A percentile compares a stretch with the other conserved stretches of the same genome.
phyloP scores from a whole-genome alignment of 2,888 invertebrate species.

The Dasysyrphus tricinctus region DNA sequence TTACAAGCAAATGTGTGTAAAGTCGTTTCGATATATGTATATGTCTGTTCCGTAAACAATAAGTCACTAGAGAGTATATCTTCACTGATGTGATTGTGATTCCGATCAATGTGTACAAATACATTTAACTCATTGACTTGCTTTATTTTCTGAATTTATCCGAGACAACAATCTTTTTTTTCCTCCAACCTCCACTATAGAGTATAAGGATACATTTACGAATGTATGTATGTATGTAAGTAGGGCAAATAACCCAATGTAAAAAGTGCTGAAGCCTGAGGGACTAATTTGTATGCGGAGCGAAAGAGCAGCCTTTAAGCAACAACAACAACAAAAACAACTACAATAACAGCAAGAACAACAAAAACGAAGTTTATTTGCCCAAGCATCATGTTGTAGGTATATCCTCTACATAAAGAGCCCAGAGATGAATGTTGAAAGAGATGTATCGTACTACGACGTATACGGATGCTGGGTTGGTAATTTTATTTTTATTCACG shows the following conservation, averaged over 20 bases:
- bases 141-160: conserved; percentile 30
- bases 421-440: conserved; percentile 22
- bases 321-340: conserved; percentile 9
- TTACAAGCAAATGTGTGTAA: background rate
- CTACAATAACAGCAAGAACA: background rate
- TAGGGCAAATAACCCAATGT: conserved; percentile 34
- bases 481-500: conserved; percentile 53
- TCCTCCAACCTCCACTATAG: background rate
- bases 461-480: conserved; percentile 21
- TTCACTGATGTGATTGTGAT: background rate
- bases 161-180: conserved; percentile 33
- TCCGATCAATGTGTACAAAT: conserved; percentile 39
- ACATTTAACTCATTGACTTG: conserved; percentile 43
- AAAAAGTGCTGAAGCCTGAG: conserved; percentile 41
- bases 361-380: conserved; percentile 23
- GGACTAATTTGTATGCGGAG: conserved; percentile 57
- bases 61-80: conserved; percentile 20
- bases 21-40: background rate
- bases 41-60: conserved; percentile 5
- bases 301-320: conserved; percentile 39
- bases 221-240: background rate
- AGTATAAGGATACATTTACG: background rate
- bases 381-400: conserved; percentile 8
- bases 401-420: conserved; percentile 12
- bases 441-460: conserved; percentile 2